Evolutionary conservation across 2,113 vertebrate species (phyloP).

Genomic region (Aplodontia rufa): DNA sequence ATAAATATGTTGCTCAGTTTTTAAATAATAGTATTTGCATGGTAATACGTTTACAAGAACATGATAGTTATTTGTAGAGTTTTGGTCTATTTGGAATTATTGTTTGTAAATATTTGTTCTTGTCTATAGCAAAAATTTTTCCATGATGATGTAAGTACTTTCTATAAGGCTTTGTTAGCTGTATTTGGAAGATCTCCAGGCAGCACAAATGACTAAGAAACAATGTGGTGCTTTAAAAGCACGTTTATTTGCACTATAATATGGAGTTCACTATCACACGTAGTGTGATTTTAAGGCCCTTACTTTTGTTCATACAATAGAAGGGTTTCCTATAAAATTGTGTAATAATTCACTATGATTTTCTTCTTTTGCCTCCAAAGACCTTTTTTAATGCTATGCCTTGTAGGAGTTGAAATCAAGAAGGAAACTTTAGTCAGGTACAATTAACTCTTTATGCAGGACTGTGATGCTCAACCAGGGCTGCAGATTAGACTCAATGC

Average conservation of each 20-base stretch:
- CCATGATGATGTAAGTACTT: conserved; percentile 65
- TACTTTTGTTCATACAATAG: conserved; percentile 1
- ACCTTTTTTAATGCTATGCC: not conserved
- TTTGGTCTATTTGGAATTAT: conserved; percentile 59
- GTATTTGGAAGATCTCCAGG: conserved; percentile 79
- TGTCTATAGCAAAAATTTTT: conserved; percentile 64
- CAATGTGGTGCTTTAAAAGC: conserved; percentile 68
- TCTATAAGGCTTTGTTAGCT: conserved; percentile 78
- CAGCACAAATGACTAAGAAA: conserved; percentile 75
- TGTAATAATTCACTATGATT: conserved; percentile 3
- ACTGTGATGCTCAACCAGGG: not conserved
- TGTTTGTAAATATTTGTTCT: conserved; percentile 76
- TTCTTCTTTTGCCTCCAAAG: not conserved
- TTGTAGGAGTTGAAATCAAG: not conserved
- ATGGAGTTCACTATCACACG: not conserved
- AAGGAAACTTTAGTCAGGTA: not conserved
- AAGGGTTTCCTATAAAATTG: conserved; percentile 39
- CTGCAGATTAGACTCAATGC: not conserved
- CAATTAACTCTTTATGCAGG: not conserved
- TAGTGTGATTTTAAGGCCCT: not conserved
- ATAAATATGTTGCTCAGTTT: conserved; percentile 44
- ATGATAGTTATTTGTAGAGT: conserved; percentile 66
- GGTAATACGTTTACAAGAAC: conserved; percentile 64
- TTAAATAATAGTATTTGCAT: conserved; percentile 45
- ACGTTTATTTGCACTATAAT: conserved; percentile 47